Base-by-base conservation (phyloP, 2,797 vertebrate genomes). In the Vultur gryphus region DNA sequence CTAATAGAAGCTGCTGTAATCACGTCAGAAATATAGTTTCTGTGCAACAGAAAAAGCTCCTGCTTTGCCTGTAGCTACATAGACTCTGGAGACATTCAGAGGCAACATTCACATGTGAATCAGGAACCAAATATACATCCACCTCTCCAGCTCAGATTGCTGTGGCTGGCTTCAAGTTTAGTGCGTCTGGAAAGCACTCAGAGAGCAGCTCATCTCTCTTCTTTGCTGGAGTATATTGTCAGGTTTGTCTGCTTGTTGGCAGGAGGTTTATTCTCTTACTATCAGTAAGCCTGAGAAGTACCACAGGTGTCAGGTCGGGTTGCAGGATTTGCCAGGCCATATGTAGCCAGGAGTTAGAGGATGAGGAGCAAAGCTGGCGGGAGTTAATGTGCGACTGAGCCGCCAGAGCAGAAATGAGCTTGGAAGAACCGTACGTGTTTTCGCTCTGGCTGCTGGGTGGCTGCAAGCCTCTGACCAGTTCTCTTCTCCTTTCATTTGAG, bases 21-120 rank as follows among this genome's bases (percentile, higher is more conserved):
- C 48, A 20, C n/a, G 39, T 87, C 66, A 78, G 83, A 92, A 94
- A 70, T 13, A 21, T 1, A 25, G 58, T 46, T 71, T 70, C 44
- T 78, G 58, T 89, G 85, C 59, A 90, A 57, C 61, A 72, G 66
- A 91, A 82, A 89, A 12, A 35, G 67, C 43, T 90, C 82, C 70
- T 87, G 85, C 76, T 77, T 88, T 92, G 83, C 82, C 81, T 46
- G 62, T 44, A 54, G 81, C 62, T 54, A 2, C 5, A 1, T 1
- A 57, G 65, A 52, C 41, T 71, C 71, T 39, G 43, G 44, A 81
- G 75, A 41, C 28, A 25, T 48, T 71, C 28, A 72, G 62, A 71
- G 82, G 51, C 61, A 89, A 35, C 39, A 31, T 43, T 79, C 73
- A 48, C 49, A 31, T 17, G 29, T 67, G 87, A 76, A 21, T 80